phyloP scores from a whole-genome alignment of 2,113 vertebrate species.

The Paradisaea rubra region DNA sequence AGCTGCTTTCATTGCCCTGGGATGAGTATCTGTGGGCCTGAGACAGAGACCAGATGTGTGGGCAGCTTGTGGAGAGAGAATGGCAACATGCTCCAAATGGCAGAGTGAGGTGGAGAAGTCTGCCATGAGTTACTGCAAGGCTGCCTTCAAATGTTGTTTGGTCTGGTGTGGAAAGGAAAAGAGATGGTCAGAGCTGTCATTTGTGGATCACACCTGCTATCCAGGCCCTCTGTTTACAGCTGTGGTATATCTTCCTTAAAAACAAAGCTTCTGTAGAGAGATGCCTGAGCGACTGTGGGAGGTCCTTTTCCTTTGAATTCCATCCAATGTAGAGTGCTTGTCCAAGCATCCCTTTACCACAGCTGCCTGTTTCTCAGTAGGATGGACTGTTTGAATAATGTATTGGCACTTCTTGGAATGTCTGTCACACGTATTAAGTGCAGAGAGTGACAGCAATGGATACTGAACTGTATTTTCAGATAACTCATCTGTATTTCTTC shows the following conservation, averaged over 20 bases:
- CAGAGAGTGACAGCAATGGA: background rate
- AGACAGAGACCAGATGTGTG: background rate
- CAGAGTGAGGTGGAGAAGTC: background rate
- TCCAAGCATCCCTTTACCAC: background rate
- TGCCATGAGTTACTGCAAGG: background rate
- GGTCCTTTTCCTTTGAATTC: background rate
- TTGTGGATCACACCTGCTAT: background rate
- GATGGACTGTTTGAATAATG: background rate
- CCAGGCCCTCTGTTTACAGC: background rate
- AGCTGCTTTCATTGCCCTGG: background rate
- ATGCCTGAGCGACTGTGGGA: background rate
- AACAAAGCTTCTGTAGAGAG: background rate
- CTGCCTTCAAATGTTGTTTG: background rate
- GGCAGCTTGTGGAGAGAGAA: background rate
- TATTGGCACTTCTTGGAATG: background rate
- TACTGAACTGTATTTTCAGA: background rate
- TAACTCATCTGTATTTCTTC: background rate
- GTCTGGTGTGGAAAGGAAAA: background rate
- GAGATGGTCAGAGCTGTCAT: background rate
- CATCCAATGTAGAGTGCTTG: rapidly evolving
- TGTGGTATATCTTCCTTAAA: background rate
- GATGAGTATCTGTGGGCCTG: background rate
- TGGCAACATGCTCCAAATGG: background rate
- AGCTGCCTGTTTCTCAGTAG: background rate
- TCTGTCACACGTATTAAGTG: background rate